Conservation (phyloP, 1,140 invertebrate genomes). For the Pollicipes pollicipes region DNA sequence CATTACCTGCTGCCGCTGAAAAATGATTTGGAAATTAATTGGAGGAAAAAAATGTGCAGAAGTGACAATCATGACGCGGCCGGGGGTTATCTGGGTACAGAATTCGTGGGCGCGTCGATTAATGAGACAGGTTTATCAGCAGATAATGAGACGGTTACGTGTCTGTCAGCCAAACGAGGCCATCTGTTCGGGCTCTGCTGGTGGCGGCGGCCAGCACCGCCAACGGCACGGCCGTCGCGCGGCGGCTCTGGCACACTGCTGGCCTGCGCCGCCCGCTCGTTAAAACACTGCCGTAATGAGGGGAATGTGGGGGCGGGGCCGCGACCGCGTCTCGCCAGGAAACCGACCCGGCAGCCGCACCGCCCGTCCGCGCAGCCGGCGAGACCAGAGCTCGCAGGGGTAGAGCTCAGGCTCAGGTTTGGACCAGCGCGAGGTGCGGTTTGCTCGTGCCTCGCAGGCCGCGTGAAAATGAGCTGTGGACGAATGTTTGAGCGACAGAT, state of each 20-base stretch:
- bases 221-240: too few species aligned
- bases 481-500: too few species aligned
- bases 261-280: not conserved
- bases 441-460: too few species aligned
- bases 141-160: not conserved
- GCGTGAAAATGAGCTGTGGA: too few species aligned
- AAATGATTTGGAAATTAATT: not conserved
- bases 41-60: slow-evolving; percentile 1
- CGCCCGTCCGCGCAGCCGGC: too few species aligned
- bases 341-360: too few species aligned
- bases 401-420: too few species aligned
- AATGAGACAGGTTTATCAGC: not conserved
- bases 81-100: not conserved
- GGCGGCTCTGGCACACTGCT: too few species aligned
- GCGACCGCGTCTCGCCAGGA: too few species aligned
- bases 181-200: not conserved
- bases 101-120: not conserved
- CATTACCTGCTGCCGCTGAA: not conserved
- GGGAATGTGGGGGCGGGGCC: not conserved
- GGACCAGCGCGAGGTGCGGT: too few species aligned
- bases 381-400: too few species aligned
- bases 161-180: not conserved
- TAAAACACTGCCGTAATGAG: not conserved
- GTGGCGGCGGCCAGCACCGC: too few species aligned
- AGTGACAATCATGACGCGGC: not conserved